Percentiles rank a stretch among this genome's conserved stretches.
Conservation (phyloP, 2,113 vertebrate species). For the Sterrhoptilus dennistouni region DNA sequence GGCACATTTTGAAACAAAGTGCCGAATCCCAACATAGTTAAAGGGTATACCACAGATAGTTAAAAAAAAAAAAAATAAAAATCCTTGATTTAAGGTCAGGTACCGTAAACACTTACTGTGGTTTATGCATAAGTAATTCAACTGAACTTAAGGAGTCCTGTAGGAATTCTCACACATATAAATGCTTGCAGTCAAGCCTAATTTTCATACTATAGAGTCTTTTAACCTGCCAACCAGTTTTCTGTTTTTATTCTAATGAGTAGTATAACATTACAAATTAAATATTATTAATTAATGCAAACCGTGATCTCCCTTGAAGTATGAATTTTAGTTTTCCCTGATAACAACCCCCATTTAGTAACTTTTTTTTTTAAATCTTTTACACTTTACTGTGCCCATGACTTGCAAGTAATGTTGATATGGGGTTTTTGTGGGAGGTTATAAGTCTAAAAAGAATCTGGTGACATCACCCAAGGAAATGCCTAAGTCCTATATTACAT, state of each 20-base stretch:
- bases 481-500: background rate
- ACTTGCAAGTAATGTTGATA: background rate
- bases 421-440: background rate
- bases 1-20: background rate
- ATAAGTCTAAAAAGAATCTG: background rate
- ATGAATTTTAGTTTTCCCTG: background rate
- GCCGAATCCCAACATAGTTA: background rate
- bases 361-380: background rate
- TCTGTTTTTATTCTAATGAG: background rate
- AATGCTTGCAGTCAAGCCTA: background rate
- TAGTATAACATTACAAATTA: background rate
- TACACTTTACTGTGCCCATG: background rate
- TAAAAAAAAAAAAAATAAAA: background rate
- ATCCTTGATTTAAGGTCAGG: background rate
- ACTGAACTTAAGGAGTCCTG: background rate
- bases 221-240: background rate
- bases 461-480: conserved; percentile 44
- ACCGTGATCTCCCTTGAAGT: background rate
- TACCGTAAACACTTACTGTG: background rate
- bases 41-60: background rate
- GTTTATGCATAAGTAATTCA: background rate
- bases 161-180: background rate
- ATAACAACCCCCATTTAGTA: background rate
- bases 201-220: background rate
- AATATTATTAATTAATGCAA: background rate